Percentiles rank a stretch among this genome's conserved stretches.
Conservation (phyloP, 2,888 invertebrate species). For the Drepanosiphum platanoidis region DNA sequence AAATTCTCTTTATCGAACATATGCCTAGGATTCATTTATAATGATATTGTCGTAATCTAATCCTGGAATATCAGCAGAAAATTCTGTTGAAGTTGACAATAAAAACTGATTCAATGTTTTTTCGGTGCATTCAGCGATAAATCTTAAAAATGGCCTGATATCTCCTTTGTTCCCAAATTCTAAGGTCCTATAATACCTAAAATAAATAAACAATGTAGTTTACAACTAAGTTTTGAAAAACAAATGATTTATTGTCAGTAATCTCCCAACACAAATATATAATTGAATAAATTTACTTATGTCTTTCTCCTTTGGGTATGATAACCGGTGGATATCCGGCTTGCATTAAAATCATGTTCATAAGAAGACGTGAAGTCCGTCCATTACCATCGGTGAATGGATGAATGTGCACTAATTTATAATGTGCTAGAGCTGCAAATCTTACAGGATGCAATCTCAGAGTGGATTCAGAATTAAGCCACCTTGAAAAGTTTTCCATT, state of each 20-base stretch:
- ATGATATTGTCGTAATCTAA: constrained; percentile 63
- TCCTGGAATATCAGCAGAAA: constrained; percentile 66
- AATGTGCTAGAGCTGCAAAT: constrained; percentile 95
- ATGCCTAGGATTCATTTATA: constrained; percentile 36
- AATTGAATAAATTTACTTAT: constrained; percentile 68
- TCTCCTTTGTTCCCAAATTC: constrained; percentile 94
- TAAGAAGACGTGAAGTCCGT: constrained; percentile 90
- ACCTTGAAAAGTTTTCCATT: constrained; percentile 89
- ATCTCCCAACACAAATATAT: constrained; percentile 9
- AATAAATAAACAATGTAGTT: too few relatives aligned
- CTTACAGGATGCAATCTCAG: constrained; percentile 87
- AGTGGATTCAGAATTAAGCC: constrained; percentile 91
- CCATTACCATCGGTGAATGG: constrained; percentile 98
- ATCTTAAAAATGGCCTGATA: constrained; percentile 93
- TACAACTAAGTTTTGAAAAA: constrained; percentile 59
- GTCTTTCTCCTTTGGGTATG: constrained; percentile 82
- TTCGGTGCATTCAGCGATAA: constrained; percentile 93
- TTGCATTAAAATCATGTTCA: constrained; percentile 95
- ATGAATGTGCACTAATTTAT: constrained; percentile 95
- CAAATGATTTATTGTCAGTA: constrained; percentile 14
- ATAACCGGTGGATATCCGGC: constrained; percentile 97
- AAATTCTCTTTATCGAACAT: neutral
- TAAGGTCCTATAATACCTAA: constrained; percentile 85
- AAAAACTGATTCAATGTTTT: constrained; percentile 87
- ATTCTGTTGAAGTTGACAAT: constrained; percentile 80